Evolutionary conservation across 2,113 vertebrate species (phyloP).

Genomic region (Aegotheles bennettii): DNA sequence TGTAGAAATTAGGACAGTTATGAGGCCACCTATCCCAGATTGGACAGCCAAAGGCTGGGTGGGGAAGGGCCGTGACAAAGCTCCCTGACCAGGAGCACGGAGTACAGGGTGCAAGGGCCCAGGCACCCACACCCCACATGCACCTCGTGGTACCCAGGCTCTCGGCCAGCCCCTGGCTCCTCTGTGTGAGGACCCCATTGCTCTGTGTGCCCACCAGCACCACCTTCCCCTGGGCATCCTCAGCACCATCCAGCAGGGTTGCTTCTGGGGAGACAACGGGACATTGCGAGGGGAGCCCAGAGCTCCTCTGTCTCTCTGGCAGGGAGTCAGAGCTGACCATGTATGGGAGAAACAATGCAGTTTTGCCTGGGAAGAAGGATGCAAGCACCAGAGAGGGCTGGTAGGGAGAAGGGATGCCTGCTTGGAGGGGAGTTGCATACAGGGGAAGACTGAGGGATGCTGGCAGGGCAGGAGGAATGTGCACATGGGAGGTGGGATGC

Average conservation of each 20-base stretch:
- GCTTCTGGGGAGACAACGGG: background rate
- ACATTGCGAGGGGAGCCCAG: background rate
- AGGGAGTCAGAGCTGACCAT: background rate
- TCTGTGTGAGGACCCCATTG: background rate
- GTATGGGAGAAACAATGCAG: background rate
- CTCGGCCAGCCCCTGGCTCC: background rate
- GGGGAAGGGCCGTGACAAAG: accelerated
- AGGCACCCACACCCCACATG: accelerated
- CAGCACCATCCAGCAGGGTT: accelerated
- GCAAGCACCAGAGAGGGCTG: background rate
- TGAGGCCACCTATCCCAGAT: background rate
- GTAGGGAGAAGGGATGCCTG: background rate
- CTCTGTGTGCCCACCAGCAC: background rate
- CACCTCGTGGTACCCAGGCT: accelerated
- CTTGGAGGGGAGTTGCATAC: accelerated
- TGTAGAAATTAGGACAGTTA: slow-evolving; percentile 5
- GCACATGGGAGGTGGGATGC: accelerated
- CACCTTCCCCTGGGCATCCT: background rate
- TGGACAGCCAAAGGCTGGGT: accelerated
- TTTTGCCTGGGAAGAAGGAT: accelerated
- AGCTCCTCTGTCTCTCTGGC: background rate
- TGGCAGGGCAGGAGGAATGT: background rate
- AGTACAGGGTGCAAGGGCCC: background rate
- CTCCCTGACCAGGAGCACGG: background rate
- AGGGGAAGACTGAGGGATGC: background rate